These are phyloP conservation scores for Phlogophora meticulosa DNA, from an alignment of 2,888 invertebrate species.

Conservation along the genomic window DNA sequence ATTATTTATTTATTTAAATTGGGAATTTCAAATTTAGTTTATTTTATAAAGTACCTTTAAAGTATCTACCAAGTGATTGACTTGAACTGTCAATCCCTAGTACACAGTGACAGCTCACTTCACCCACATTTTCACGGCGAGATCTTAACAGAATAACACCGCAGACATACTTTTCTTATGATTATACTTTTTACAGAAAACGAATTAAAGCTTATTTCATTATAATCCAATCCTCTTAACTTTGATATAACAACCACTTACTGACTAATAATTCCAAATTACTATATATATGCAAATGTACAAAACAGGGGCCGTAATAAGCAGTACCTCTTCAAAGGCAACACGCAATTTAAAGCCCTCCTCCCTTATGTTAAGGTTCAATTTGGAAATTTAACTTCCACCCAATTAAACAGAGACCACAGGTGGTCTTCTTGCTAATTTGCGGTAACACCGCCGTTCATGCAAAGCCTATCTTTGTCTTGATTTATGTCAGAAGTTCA, in stretches of 20 bases:
- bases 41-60: no score
- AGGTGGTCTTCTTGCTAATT: constrained; percentile 55
- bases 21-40: no score
- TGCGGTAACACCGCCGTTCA: constrained; percentile 42
- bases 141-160: no score
- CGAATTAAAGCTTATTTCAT: no score
- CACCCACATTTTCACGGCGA: no score
- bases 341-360: not conserved
- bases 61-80: no score
- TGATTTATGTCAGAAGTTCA: constrained; percentile 53
- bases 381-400: not conserved
- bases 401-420: constrained; percentile 50
- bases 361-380: not conserved
- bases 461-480: constrained; percentile 33
- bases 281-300: constrained; percentile 32
- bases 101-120: no score
- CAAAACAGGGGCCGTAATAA: constrained; percentile 31
- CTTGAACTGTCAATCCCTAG: no score
- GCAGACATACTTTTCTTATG: no score
- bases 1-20: no score
- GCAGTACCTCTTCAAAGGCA: not conserved
- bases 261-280: not conserved
- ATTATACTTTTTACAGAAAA: no score
- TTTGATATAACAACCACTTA: not conserved
- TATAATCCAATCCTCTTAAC: constrained; percentile 4